Conservation (phyloP, 1,140 invertebrate genomes). For the Drosophila nebulosa region DNA sequence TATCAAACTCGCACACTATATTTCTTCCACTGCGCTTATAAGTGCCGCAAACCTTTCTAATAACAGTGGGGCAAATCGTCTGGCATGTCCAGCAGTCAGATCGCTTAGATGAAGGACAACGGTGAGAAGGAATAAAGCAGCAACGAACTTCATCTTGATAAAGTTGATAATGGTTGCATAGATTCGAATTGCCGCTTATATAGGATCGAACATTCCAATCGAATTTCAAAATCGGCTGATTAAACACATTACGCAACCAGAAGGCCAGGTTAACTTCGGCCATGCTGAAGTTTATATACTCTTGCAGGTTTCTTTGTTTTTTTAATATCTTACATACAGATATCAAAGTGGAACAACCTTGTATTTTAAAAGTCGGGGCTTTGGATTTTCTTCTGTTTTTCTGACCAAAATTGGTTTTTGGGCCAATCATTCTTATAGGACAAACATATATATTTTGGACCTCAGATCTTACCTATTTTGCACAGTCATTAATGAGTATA, state of each 20-base stretch:
- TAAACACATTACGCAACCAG: not conserved
- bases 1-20: not conserved
- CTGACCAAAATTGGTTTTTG: too few relatives aligned
- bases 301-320: too few relatives aligned
- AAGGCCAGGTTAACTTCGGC: too few relatives aligned
- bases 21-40: not conserved
- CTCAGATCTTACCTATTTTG: too few relatives aligned
- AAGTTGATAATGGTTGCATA: not conserved
- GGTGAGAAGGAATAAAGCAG: not conserved
- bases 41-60: not conserved
- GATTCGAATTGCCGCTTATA: not conserved
- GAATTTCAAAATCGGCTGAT: not conserved
- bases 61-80: not conserved
- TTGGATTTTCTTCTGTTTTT: too few relatives aligned
- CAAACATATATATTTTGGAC: too few relatives aligned
- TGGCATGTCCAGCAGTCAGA: not conserved
- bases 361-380: too few relatives aligned
- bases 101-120: not conserved
- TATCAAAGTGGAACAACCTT: too few relatives aligned
- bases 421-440: too few relatives aligned
- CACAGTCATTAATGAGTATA: too few relatives aligned
- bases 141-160: not conserved
- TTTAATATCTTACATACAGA: too few relatives aligned
- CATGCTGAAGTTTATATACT: too few relatives aligned
- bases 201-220: not conserved